These are phyloP conservation scores for Stratiomys singularior DNA, from an alignment of 2,888 invertebrate genomes.

Conservation along the genomic window DNA sequence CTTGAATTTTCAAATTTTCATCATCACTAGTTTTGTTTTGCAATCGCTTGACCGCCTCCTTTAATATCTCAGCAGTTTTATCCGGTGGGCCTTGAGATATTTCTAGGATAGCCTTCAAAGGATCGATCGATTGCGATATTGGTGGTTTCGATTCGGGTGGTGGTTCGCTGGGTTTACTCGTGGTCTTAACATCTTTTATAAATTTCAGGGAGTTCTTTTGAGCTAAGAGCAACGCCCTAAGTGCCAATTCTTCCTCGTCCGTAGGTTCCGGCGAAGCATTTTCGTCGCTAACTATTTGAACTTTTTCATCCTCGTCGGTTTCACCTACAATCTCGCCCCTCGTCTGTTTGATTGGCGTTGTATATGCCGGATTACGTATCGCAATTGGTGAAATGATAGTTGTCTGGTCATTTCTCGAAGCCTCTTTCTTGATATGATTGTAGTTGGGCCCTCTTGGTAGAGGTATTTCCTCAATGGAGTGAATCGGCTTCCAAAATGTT, in stretches of 20 bases:
- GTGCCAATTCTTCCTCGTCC: slow-evolving; percentile 60
- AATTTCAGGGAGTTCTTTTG: slow-evolving; percentile 55
- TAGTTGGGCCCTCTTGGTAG: slow-evolving; percentile 47
- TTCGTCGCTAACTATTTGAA: slow-evolving; percentile 48
- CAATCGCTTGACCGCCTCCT: slow-evolving; percentile 62
- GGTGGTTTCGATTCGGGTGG: background rate
- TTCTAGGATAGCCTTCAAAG: background rate
- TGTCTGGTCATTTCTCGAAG: background rate
- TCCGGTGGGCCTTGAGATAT: slow-evolving; percentile 44
- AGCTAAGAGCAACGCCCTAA: slow-evolving; percentile 60
- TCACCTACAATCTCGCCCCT: background rate
- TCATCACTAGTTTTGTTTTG: slow-evolving; percentile 45
- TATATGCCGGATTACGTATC: background rate
- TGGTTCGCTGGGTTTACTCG: background rate
- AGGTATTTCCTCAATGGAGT: slow-evolving; percentile 54
- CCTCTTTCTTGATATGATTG: background rate
- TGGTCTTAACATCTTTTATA: slow-evolving; percentile 13
- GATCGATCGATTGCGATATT: background rate
- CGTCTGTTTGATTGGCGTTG: background rate
- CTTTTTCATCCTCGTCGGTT: slow-evolving; percentile 32
- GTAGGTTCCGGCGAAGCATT: slow-evolving; percentile 52
- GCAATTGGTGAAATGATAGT: slow-evolving; percentile 48
- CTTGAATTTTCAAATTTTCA: background rate
- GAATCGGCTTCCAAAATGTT: slow-evolving; percentile 40
- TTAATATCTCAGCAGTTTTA: slow-evolving; percentile 56